Evolutionary conservation across 2,888 invertebrate genomes (phyloP), one percentile per base, ranked within the genome.

Genomic region (Heteromyza rotundicornis): DNA sequence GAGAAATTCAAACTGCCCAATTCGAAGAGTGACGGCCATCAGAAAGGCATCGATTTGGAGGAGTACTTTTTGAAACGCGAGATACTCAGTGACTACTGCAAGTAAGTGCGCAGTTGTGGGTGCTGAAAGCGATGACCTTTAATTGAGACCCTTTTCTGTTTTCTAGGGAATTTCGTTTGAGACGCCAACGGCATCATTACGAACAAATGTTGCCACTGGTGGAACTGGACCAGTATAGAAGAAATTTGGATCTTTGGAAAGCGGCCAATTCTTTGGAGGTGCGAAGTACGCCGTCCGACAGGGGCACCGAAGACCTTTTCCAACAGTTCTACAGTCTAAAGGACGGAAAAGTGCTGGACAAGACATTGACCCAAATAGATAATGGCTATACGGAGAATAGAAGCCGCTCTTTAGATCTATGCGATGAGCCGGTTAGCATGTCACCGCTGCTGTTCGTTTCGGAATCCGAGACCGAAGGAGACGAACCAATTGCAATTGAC

Each of bases 1-100:
- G 71, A 73, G 0, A 80, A 78, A 65, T 82, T 78, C 59, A 72
- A 76, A 60, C 52, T 82, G 32, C 81, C 82, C 0, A 70, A 76
- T 55, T 72, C 74, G 2, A 77, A 77, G 40, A 80, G 79, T 44
- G 74, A 80, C 40, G 68, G 72, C 0, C 70, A 69, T 55, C 75
- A 74, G 59, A 77, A 73, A 55, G 63, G 68, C 32, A 70, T 77
- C n/a, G 75, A 80, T 65, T 69, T 82, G 44, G 82, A 82, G 60
- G 78, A 81, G 8, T 82, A 83, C 62, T 82, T 80, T 65, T 70
- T 76, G n/a, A 79, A 80, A 68, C 74, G 82, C 14, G 82, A 82
- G 62, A 75, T 76, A 51, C 73, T 82, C 2, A 75, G 76, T 23
- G 80, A 82, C 60, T 82, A 76, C 60, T 80, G 83, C 68, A 80